phyloP scores from a whole-genome alignment of 2,113 vertebrate genomes.

The Xenus cinereus region DNA sequence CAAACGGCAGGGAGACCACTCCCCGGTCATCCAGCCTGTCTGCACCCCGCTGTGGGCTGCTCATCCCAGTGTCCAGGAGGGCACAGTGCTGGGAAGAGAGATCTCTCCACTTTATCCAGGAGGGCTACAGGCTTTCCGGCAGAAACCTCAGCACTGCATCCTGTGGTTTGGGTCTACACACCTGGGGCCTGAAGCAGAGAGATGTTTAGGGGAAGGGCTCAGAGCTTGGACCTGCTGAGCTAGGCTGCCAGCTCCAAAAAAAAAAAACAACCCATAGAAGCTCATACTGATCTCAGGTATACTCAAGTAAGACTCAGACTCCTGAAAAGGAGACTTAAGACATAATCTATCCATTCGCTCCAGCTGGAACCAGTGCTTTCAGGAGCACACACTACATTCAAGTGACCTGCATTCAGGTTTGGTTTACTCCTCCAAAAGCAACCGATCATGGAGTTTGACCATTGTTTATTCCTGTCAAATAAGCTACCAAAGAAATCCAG shows the following conservation, averaged over 20 bases:
- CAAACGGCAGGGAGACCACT: fast-evolving
- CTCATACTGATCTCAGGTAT: background rate
- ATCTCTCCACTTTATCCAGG: background rate
- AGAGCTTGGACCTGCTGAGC: no score
- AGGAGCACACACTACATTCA: background rate
- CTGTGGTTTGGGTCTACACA: background rate
- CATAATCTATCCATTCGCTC: background rate
- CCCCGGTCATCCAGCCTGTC: background rate
- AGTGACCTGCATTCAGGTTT: background rate
- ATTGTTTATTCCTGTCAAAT: background rate
- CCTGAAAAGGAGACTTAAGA: background rate
- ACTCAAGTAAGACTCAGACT: background rate
- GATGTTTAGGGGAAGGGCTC: background rate
- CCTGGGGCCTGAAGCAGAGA: background rate
- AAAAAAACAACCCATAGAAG: background rate
- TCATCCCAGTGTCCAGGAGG: background rate
- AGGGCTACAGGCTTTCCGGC: background rate
- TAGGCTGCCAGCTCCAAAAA: background rate
- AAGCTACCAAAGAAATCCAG: background rate
- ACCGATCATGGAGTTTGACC: background rate
- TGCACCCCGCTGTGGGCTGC: background rate
- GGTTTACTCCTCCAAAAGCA: background rate
- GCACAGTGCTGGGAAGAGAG: fast-evolving
- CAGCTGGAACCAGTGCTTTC: background rate
- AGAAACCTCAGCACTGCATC: background rate